Evolutionary conservation across 53 echinoderm and acorn worm species (phyloP), one percentile per base, ranked within the genome.

Genomic region (Patiria pectinifera): DNA sequence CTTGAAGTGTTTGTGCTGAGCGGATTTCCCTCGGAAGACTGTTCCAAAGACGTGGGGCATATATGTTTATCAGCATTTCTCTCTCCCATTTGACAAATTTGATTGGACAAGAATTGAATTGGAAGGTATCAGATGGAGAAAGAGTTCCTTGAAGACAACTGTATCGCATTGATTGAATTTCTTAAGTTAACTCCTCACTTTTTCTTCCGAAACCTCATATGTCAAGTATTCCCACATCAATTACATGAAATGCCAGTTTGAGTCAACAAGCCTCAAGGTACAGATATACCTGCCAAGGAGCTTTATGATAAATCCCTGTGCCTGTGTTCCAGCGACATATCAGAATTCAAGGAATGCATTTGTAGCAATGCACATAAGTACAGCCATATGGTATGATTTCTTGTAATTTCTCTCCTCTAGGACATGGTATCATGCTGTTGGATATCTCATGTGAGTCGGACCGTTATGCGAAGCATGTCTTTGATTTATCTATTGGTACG

Each of bases 321-420:
- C 24, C n/a, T 24, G 24, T 24, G 2, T 74, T 24, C 19, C 74
- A 74, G 4, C 1, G 74, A 74, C 74, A 74, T 74, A 35, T 74
- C 74, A 23, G 6, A 74, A 74, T 74, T n/a, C 74, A 74, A 74
- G 19, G 74, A 74, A 74, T 74, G 74, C 74, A 74, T 74, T 6
- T 5, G 4, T 74, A 2, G 74, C 74, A 66, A 11, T 6, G 3
- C 10, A 21, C 24, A 23, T 4, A 24, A 23, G 3, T 74, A 74
- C 83, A 12, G 83, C 61, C 35, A 83, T 26, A 9, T 74, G 74
- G 24, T 24, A 3, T 2, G 24, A 18, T 74, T 22, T 5, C 74
- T 21, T 4, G 14, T 70, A 74, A 74, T 74, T 74, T 74, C 23
- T 74, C 24, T 24, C 74, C 2, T 35, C 35, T 3, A 74, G 24